Conservation (phyloP, 53 echinoderm and acorn worm species). For the Holothuria leucospilota region DNA sequence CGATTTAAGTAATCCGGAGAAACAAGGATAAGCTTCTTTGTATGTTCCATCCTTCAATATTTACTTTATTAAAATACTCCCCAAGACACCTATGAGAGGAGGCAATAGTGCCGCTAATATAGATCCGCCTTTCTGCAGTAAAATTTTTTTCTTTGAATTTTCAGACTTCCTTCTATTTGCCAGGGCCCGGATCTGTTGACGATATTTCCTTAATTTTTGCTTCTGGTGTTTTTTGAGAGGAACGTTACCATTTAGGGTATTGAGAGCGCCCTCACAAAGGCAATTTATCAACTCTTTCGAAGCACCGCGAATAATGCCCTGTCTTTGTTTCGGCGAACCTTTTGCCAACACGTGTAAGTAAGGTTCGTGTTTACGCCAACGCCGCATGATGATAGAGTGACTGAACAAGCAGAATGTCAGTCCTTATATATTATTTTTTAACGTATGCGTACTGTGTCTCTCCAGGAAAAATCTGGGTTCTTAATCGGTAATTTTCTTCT, state of each 20-base stretch:
- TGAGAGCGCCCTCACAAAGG: no score
- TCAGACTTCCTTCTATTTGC: neutral
- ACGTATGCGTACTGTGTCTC: neutral
- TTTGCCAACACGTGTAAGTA: no score
- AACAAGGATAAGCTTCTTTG: conserved; percentile 8
- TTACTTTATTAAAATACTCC: conserved; percentile 23
- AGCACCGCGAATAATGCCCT: conserved; percentile 65
- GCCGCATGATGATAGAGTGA: conserved; percentile 5
- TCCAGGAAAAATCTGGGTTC: neutral
- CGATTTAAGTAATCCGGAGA: conserved; percentile 4
- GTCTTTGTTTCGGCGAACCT: no score
- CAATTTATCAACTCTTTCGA: conserved; percentile 47
- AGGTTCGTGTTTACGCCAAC: no score
- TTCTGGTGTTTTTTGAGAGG: conserved; percentile 62
- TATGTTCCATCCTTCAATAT: conserved; percentile 5
- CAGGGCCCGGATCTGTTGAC: conserved; percentile 60
- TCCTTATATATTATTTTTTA: neutral
- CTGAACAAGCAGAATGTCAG: neutral
- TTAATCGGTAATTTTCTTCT: neutral
- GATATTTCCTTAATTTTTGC: conserved; percentile 52
- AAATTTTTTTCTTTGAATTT: conserved; percentile 54
- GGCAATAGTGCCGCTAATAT: conserved; percentile 28
- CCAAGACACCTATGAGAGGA: conserved; percentile 26
- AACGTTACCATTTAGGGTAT: conserved; percentile 63
- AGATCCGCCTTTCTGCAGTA: conserved; percentile 76